Evolutionary conservation across 2,888 invertebrate species (phyloP).

Genomic region (Gibbula magus): DNA sequence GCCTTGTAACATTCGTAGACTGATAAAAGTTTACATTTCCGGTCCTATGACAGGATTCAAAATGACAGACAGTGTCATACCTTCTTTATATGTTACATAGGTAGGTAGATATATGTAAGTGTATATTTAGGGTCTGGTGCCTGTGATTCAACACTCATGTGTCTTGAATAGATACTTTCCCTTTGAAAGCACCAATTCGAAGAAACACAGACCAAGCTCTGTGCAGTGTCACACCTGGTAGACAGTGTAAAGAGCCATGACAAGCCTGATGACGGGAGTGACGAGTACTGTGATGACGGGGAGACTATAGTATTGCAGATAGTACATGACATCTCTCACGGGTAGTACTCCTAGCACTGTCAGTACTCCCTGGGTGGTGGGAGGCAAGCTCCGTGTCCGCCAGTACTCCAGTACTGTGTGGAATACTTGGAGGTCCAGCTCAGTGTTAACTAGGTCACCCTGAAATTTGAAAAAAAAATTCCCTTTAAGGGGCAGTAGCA

Average conservation of each 20-base stretch:
- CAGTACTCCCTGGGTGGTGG: slow-evolving; percentile 60
- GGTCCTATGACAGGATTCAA: too few species aligned
- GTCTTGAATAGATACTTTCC: too few species aligned
- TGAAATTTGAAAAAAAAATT: slow-evolving; percentile 46
- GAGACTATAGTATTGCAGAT: slow-evolving; percentile 71
- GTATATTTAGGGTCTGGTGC: too few species aligned
- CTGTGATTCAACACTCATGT: too few species aligned
- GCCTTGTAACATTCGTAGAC: too few species aligned
- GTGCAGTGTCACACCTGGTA: slow-evolving; percentile 38
- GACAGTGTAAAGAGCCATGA: slow-evolving; percentile 58
- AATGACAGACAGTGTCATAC: too few species aligned
- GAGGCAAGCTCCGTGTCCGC: slow-evolving; percentile 64
- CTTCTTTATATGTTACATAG: too few species aligned
- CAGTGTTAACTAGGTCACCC: slow-evolving; percentile 58
- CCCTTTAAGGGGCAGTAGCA: too few species aligned
- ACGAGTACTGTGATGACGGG: slow-evolving; percentile 67
- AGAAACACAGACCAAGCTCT: neutral
- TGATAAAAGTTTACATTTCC: too few species aligned
- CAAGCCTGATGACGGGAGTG: slow-evolving; percentile 65
- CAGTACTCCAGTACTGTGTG: slow-evolving; percentile 63
- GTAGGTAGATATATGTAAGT: too few species aligned
- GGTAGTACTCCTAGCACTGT: slow-evolving; percentile 63
- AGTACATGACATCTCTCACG: slow-evolving; percentile 65
- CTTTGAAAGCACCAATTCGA: too few species aligned
- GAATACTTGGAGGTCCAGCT: slow-evolving; percentile 53